These are phyloP conservation scores for Lithobates pipiens DNA, from an alignment of 2,797 vertebrate species.

Conservation along the genomic window DNA sequence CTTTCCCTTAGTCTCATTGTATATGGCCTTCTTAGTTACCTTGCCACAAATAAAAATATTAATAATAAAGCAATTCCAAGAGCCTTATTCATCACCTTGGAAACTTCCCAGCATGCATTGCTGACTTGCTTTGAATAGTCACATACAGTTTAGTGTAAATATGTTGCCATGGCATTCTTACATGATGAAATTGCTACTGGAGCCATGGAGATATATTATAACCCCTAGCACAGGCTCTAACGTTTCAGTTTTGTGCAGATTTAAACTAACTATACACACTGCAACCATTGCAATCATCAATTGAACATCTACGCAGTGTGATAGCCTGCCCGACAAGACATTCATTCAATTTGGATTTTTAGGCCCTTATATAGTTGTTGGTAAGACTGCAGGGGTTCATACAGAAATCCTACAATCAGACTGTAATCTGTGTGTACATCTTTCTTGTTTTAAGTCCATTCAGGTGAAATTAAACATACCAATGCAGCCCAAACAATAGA, in stretches of 20 bases:
- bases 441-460: no score
- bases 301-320: no score
- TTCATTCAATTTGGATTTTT: no score
- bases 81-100: slow-evolving; percentile 12
- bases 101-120: not conserved
- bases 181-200: not conserved
- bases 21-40: not conserved
- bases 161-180: not conserved
- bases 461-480: no score
- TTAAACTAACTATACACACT: not conserved
- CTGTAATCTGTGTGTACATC: no score
- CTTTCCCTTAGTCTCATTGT: no score
- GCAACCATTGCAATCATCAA: no score
- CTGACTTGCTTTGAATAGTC: not conserved
- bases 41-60: not conserved
- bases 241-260: not conserved
- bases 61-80: not conserved
- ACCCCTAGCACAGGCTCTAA: no score
- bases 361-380: no score
- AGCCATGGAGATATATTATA: not conserved
- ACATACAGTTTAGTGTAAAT: not conserved
- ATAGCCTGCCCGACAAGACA: no score
- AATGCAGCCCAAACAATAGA: not conserved
- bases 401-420: no score
- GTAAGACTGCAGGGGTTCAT: no score